A percentile compares a stretch with the other conserved stretches of the same genome.
Conservation (phyloP, 2,888 invertebrate species). For the Endotricha flammealis region DNA sequence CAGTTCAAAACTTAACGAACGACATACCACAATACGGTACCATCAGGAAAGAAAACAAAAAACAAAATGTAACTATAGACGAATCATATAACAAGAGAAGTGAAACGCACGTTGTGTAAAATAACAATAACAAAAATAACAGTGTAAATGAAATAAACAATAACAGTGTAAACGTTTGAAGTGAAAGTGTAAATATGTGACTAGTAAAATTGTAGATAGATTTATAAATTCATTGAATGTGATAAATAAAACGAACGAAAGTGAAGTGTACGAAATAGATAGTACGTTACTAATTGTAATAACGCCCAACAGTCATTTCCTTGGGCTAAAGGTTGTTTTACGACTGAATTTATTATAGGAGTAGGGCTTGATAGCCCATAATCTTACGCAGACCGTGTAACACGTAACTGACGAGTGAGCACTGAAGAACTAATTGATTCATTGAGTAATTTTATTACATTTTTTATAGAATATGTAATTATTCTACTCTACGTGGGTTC, state of each 20-base stretch:
- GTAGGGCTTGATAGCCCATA: not conserved
- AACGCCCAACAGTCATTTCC: constrained; percentile 5
- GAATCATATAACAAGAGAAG: constrained; percentile 64
- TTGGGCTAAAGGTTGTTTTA: not conserved
- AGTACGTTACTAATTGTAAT: constrained; percentile 15
- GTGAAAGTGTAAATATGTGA: constrained; percentile 10
- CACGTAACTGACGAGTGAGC: too few species aligned
- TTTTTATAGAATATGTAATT: too few species aligned
- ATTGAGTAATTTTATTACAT: too few species aligned
- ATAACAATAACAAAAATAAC: too few species aligned
- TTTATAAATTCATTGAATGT: constrained; percentile 19
- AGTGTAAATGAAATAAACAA: constrained; percentile 17
- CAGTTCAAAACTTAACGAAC: constrained; percentile 75
- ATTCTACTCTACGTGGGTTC: too few species aligned
- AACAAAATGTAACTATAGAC: constrained; percentile 73
- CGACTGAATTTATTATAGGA: not conserved
- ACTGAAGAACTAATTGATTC: too few species aligned
- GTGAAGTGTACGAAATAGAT: constrained; percentile 17
- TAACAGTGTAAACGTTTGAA: constrained; percentile 17
- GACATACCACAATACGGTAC: constrained; percentile 76
- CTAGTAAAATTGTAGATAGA: constrained; percentile 22
- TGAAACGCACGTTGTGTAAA: constrained; percentile 65
- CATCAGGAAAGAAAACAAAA: constrained; percentile 69
- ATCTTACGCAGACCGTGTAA: too few species aligned
- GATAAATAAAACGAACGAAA: constrained; percentile 14